A percentile compares a stretch with the other conserved stretches of the same genome.
These are phyloP conservation scores for Hydrozoanthus tunicans DNA, from an alignment of 64 coral and sea anemone genomes.

Conservation along the genomic window DNA sequence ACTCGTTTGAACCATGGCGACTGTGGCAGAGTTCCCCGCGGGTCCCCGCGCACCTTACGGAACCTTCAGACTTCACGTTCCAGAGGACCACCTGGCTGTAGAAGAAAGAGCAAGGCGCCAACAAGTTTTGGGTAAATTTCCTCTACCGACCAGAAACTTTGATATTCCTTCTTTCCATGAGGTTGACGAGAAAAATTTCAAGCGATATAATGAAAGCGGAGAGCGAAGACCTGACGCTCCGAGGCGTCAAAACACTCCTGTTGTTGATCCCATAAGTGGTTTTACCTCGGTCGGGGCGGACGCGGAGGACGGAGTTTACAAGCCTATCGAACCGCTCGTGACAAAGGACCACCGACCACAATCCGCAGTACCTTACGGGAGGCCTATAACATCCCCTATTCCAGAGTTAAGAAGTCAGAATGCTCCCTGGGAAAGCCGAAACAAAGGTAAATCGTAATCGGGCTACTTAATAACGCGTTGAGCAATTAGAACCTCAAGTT, in stretches of 20 bases:
- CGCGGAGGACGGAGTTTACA: constrained; percentile 81
- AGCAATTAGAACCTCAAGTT: not conserved
- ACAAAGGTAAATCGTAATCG: constrained; percentile 59
- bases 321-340: constrained; percentile 77
- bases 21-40: constrained; percentile 44
- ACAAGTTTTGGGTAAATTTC: constrained; percentile 71
- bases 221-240: constrained; percentile 80
- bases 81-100: constrained; percentile 72
- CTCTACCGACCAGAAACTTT: constrained; percentile 51
- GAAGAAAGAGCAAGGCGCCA: constrained; percentile 76
- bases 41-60: constrained; percentile 69
- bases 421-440: constrained; percentile 78
- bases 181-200: constrained; percentile 70
- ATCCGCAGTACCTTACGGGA: constrained; percentile 80
- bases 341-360: constrained; percentile 83
- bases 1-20: constrained; percentile 60
- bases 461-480: not conserved
- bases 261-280: constrained; percentile 82
- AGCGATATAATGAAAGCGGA: constrained; percentile 62
- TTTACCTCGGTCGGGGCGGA: constrained; percentile 91
- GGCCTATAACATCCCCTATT: constrained; percentile 80
- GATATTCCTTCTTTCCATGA: constrained; percentile 89
- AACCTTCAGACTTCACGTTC: constrained; percentile 79
- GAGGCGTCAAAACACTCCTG: constrained; percentile 79
- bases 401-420: constrained; percentile 70